Evolutionary conservation across 1,140 invertebrate genomes (phyloP), one percentile per base, ranked within the genome.

Genomic region (Drosophila azteca): DNA sequence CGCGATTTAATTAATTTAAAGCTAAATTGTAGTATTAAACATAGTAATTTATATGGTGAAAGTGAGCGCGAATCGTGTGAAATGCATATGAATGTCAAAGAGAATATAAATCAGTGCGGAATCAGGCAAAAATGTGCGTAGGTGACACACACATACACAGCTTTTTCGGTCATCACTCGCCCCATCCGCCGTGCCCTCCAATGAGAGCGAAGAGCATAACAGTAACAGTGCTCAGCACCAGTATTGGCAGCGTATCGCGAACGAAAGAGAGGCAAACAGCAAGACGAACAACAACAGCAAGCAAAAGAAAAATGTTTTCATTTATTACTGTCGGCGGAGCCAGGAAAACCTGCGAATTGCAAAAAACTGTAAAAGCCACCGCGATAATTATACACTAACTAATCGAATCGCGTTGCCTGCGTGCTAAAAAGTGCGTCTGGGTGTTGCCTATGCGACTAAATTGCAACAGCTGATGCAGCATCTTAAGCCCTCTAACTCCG

Each of bases 261-360:
- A 63, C 46, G 71, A 87, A 67, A 87, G 82, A 85, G 80, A 83
- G 78, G 74, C 76, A 79, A 78, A 76, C 79, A 78, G 54, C 61
- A 61, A 81, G 60, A 60, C 63, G 79, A 78, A 77, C 81, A 85
- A 62, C 80, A 73, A 62, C 79, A 81, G 68, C 67, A 51, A 52
- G 57, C 61, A 72, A 70, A 87, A 78, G 83, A 85, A 84, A 84
- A 84, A 82, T 85, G 82, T 87, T 87, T 85, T 85, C 81, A 85
- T 85, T 87, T 85, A 55, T 67, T 79, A 61, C 54, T 71, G 74
- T 29, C 62, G 54, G 46, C 55, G 46, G 59, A 60, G 51, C 60
- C 58, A 68, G 66, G 65, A 87, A 85, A 87, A 87, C 63, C 54
- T 46, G 46, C 60, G 65, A 74, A 67, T 60, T 72, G 65, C 55